A percentile compares a stretch with the other conserved stretches of the same genome.
Evolutionary conservation across 2,888 invertebrate genomes (phyloP).

Genomic region (Parascotia fuliginaria): DNA sequence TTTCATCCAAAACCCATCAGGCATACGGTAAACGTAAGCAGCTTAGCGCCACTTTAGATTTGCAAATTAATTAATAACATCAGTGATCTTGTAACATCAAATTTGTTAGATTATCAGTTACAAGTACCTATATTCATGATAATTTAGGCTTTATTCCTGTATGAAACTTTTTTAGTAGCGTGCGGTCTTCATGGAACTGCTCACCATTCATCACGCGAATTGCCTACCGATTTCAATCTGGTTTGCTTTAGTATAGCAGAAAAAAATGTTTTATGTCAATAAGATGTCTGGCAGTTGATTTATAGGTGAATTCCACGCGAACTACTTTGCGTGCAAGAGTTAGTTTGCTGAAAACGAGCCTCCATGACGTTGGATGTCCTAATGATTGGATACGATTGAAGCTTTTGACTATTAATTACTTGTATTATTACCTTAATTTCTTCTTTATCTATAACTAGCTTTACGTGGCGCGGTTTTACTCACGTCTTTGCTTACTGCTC

Average conservation of each 20-base stretch:
- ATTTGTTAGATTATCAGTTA: no score
- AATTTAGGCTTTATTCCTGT: neutral
- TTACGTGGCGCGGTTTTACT: no score
- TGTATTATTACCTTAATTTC: no score
- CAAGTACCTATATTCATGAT: no score
- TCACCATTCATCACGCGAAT: slow-evolving; percentile 1
- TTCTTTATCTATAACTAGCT: no score
- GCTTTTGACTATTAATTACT: slow-evolving; percentile 1
- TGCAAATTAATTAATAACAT: no score
- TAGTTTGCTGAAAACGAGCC: neutral
- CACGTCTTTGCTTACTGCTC: no score
- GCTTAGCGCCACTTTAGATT: no score
- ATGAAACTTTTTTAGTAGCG: neutral
- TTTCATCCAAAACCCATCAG: no score
- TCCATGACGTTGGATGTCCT: neutral
- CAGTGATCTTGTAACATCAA: no score
- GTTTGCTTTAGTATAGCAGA: neutral
- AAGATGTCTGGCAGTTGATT: slow-evolving; percentile 9
- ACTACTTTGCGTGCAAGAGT: slow-evolving; percentile 1
- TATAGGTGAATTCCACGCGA: slow-evolving; percentile 7
- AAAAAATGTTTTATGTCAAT: slow-evolving; percentile 8
- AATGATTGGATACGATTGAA: slow-evolving; percentile 4
- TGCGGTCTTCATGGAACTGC: neutral
- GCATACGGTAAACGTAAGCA: no score
- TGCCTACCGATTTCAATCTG: slow-evolving; percentile 2